phyloP scores from a whole-genome alignment of 1,140 invertebrate species.

The Polypedilum pembai region DNA sequence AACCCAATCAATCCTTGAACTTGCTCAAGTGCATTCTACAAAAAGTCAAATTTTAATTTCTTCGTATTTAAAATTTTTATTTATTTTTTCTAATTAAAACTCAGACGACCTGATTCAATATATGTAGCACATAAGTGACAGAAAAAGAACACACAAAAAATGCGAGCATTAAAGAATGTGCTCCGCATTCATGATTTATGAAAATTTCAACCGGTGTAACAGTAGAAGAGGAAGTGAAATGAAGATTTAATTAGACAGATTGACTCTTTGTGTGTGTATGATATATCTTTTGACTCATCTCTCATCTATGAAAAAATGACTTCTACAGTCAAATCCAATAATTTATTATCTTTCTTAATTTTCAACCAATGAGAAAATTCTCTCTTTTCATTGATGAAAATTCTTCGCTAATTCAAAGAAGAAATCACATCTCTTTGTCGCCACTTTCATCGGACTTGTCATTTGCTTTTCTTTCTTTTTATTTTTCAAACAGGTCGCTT shows the following conservation, averaged over 20 bases:
- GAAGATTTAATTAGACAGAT: background rate
- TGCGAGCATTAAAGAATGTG: background rate
- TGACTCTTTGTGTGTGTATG: background rate
- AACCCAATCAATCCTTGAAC: too few species aligned
- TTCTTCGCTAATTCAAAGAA: background rate
- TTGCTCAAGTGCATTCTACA: too few species aligned
- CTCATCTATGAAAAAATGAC: background rate
- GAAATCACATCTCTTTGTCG: background rate
- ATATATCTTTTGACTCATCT: too few species aligned
- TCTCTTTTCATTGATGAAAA: background rate
- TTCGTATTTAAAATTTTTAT: too few species aligned
- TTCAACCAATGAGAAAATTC: background rate
- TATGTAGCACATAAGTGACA: background rate
- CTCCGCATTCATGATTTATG: background rate
- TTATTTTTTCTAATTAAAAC: background rate
- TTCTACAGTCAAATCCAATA: background rate
- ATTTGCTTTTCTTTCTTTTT: background rate
- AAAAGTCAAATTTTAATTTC: too few species aligned
- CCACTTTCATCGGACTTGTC: background rate
- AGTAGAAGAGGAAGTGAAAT: background rate
- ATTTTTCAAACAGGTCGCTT: conserved; percentile 11
- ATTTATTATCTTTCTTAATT: background rate
- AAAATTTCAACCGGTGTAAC: background rate
- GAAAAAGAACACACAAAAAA: background rate
- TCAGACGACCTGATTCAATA: background rate